These are phyloP conservation scores for Dermolepida albohirtum DNA, from an alignment of 2,888 invertebrate species.

Conservation along the genomic window DNA sequence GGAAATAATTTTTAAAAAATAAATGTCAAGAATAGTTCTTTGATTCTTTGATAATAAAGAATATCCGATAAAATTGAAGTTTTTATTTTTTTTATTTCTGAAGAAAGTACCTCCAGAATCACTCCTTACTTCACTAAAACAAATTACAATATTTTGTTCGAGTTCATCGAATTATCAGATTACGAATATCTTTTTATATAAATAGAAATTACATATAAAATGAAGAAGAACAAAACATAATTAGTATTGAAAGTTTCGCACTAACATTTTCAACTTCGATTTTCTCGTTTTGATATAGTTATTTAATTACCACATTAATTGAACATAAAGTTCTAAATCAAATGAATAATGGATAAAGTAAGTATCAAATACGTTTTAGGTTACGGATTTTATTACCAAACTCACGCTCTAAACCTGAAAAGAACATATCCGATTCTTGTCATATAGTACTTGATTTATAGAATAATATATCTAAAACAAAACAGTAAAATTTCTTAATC, in stretches of 20 bases:
- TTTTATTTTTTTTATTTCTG: no score
- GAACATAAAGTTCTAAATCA: conserved; percentile 6
- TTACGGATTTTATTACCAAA: conserved; percentile 22
- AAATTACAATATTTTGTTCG: no score
- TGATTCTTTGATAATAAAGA: no score
- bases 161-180: no score
- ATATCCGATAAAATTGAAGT: no score
- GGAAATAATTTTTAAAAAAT: no score
- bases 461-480: conserved; percentile 39
- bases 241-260: conserved; percentile 6
- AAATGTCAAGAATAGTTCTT: no score
- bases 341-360: conserved; percentile 33
- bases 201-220: no score
- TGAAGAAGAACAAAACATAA: background rate
- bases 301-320: conserved; percentile 29
- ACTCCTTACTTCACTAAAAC: no score
- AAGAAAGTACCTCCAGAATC: no score
- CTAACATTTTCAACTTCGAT: conserved; percentile 11
- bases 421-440: conserved; percentile 27
- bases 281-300: conserved; percentile 4
- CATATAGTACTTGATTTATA: conserved; percentile 35
- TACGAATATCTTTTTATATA: no score
- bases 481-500: conserved; percentile 45
- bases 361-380: conserved; percentile 22
- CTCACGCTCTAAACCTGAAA: conserved; percentile 20